Evolutionary conservation across 2,888 invertebrate genomes (phyloP), one percentile per base, ranked within the genome.

Genomic region (Torymus aiolomorphi): DNA sequence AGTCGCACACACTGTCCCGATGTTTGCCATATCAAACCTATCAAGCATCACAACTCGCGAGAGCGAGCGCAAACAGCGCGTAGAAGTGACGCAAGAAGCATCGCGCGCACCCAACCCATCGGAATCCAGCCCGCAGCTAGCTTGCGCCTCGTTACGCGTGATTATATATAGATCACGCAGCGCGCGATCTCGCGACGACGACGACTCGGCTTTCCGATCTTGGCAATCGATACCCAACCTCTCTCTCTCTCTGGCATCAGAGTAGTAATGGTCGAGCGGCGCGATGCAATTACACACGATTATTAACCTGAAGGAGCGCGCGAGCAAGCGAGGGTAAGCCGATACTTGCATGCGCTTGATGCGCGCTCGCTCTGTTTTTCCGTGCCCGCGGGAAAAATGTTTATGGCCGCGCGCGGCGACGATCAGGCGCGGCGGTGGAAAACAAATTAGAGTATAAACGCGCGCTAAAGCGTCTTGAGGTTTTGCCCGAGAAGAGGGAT

Each of bases 181-280:
- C 51, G 59, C 31, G 66, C 13, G 31, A 13, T 14, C 57, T 59
- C 20, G 52, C 18, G 24, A 18, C 18, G 76, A 77, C 18, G 24
- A 18, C 18, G 76, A 77, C 81, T 81, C 78, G 66, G 52, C 72
- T 81, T 81, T 76, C 78, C 78, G 62, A 49, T 31, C 49, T 65
- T 76, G 78, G 67, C 80, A 80, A 83, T 81, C 82, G 83, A 79
- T 82, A 79, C 71, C 54, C 54, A 42, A 42, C 42, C 42, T 42
- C 42, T 42, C 42, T 42, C 5, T 42, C 5, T 42, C 8, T 8
- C 5, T 42, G 59, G 57, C 69, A 51, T 59, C 62, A n/a, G 54
- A 83, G 83, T n/a, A 12, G 86, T 87, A 86, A 88, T 88, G 87
- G 86, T 85, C 86, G 85, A 82, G 84, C 84, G 85, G 85, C 85